Conservation (phyloP, 37 sponge, comb jelly and placozoan species). For the Ephydatia muelleri region DNA sequence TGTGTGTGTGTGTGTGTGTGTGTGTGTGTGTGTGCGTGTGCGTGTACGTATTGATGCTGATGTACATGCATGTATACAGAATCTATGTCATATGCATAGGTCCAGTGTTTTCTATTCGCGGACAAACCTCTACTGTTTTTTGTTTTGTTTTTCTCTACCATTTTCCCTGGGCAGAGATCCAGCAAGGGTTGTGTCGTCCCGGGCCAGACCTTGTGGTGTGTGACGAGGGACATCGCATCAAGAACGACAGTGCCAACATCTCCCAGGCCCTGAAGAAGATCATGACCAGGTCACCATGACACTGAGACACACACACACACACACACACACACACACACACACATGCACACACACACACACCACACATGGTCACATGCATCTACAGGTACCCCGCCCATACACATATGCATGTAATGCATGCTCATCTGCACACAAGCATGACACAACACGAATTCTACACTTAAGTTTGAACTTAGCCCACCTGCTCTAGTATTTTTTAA, state of each 20-base stretch:
- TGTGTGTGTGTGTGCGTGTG: conserved; percentile 11
- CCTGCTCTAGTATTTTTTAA: too few relatives aligned
- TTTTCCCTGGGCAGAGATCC: conserved; percentile 57
- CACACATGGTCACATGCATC: too few relatives aligned
- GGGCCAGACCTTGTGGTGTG: conserved; percentile 97
- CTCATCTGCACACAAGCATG: too few relatives aligned
- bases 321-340: neutral
- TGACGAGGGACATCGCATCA: conserved; percentile 98
- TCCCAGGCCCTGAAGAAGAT: conserved; percentile 93
- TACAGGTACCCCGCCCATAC: too few relatives aligned
- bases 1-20: neutral
- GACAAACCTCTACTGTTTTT: too few relatives aligned
- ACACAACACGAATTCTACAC: too few relatives aligned
- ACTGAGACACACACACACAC: neutral
- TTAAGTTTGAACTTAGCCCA: too few relatives aligned
- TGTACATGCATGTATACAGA: neutral
- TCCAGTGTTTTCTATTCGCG: neutral
- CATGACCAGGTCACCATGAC: conserved; percentile 69
- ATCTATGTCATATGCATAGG: neutral
- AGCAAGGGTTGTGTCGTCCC: conserved; percentile 82
- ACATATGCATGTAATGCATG: too few relatives aligned
- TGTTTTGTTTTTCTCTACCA: too few relatives aligned
- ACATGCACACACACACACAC: neutral
- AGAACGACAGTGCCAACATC: conserved; percentile 87
- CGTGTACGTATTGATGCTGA: too few relatives aligned